Percentiles rank a stretch among this genome's conserved stretches.
phyloP scores from a whole-genome alignment of 30 jellyfish, hydroid and myxozoan genomes.

The Hydractinia echinata region DNA sequence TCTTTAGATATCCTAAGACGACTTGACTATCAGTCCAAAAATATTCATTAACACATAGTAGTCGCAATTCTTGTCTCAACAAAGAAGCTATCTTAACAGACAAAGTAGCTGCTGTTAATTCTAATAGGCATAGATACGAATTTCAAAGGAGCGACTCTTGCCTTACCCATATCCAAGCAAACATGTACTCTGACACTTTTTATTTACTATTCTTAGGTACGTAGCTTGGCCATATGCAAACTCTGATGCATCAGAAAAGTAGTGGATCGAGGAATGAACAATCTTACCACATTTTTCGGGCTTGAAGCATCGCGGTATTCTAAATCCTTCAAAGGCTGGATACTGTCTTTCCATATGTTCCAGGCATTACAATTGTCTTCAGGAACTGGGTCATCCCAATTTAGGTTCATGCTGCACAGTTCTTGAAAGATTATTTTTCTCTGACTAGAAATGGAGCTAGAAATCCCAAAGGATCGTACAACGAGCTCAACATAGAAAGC shows the following conservation, averaged over 20 bases:
- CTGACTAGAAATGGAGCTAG: conserved; percentile 11
- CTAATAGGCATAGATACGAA: conserved; percentile 23
- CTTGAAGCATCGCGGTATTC: conserved; percentile 35
- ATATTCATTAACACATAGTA: not conserved
- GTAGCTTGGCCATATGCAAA: conserved; percentile 28
- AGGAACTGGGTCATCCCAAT: conserved; percentile 23
- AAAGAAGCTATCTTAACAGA: conserved; percentile 14
- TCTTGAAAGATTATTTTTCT: conserved; percentile 2
- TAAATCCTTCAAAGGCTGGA: conserved; percentile 26
- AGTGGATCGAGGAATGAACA: conserved; percentile 14
- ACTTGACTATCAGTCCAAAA: conserved; percentile 34
- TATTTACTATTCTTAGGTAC: conserved; percentile 1
- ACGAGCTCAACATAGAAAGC: conserved; percentile 16
- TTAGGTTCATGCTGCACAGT: not conserved
- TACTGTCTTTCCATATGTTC: conserved; percentile 36
- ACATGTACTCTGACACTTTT: conserved; percentile 1
- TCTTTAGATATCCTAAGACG: conserved; percentile 19
- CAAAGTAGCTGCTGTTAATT: conserved; percentile 29
- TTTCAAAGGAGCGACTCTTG: conserved; percentile 37
- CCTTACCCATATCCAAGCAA: conserved; percentile 22
- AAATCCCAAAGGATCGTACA: conserved; percentile 34
- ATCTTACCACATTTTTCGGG: conserved; percentile 31
- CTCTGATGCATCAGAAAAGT: conserved; percentile 42
- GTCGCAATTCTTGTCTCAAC: conserved; percentile 2
- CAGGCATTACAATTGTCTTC: conserved; percentile 16